phyloP scores from a whole-genome alignment of 2,888 invertebrate species.

The Drosophila emarginata region DNA sequence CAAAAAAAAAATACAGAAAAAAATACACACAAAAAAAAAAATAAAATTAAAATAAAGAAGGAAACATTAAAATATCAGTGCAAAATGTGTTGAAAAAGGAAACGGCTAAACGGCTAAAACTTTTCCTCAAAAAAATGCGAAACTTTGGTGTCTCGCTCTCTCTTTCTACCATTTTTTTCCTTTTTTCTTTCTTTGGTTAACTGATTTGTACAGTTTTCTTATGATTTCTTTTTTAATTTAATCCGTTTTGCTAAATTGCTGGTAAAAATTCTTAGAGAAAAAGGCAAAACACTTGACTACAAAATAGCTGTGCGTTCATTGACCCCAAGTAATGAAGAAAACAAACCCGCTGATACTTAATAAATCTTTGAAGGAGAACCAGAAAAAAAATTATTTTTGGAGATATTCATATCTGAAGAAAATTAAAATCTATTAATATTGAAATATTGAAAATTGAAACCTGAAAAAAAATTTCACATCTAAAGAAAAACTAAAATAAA shows the following conservation, averaged over 20 bases:
- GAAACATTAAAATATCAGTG: constrained; percentile 77
- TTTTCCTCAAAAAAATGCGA: constrained; percentile 60
- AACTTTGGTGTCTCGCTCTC: constrained; percentile 66
- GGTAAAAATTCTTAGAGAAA: constrained; percentile 57
- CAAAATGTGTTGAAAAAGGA: constrained; percentile 48
- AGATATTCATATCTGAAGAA: no score
- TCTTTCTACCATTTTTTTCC: background rate
- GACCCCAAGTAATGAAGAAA: background rate
- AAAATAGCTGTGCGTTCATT: constrained; percentile 17
- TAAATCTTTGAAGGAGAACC: background rate
- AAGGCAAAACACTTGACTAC: constrained; percentile 13
- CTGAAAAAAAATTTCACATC: no score
- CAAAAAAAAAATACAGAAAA: constrained; percentile 61
- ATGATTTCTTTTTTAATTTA: constrained; percentile 76
- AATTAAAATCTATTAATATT: no score
- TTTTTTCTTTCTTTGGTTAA: constrained; percentile 30
- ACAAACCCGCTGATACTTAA: background rate
- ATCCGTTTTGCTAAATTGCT: constrained; percentile 74
- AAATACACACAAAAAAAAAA: constrained; percentile 66
- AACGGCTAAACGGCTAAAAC: constrained; percentile 71
- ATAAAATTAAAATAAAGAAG: constrained; percentile 49
- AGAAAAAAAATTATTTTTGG: no score
- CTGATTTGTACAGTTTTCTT: constrained; percentile 73
- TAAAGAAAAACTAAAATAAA: no score
- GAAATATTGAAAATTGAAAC: no score